Conservation (phyloP, 2,888 invertebrate species). For the Nesidiocoris tenuis region DNA sequence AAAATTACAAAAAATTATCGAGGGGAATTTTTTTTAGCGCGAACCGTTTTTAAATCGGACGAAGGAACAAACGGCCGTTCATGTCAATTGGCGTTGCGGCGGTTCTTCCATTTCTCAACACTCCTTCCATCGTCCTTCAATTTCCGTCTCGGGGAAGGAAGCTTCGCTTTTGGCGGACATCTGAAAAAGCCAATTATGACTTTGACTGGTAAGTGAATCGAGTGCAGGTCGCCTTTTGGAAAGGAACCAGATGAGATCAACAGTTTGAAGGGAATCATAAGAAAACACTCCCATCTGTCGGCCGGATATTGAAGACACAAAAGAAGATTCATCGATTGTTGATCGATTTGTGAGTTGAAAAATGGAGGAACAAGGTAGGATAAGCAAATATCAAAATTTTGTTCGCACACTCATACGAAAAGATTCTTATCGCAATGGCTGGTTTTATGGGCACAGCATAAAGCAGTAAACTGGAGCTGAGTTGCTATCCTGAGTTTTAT, state of each 20-base stretch:
- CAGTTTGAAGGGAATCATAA: too few species aligned
- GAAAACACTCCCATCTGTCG: too few species aligned
- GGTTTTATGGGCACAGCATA: too few species aligned
- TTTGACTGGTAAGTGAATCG: conserved; percentile 26
- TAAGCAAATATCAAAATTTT: too few species aligned
- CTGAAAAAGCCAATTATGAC: conserved; percentile 37
- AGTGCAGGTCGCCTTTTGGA: neutral
- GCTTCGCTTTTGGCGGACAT: conserved; percentile 5
- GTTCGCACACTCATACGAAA: too few species aligned
- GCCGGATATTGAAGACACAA: too few species aligned
- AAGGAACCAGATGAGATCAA: neutral
- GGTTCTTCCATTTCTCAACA: conserved; percentile 5
- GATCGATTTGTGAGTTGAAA: too few species aligned
- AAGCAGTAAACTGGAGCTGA: too few species aligned
- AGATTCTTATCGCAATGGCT: too few species aligned
- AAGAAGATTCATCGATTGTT: too few species aligned
- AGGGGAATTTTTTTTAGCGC: neutral
- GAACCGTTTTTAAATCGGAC: neutral
- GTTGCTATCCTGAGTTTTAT: too few species aligned
- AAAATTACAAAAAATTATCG: neutral
- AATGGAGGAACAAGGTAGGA: too few species aligned
- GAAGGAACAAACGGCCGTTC: conserved; percentile 15
- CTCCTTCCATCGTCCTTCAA: neutral
- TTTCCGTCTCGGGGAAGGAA: conserved; percentile 5
- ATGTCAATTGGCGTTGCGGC: conserved; percentile 13